These are phyloP conservation scores for Bos indicus DNA, from an alignment of 2,113 vertebrate species.

Conservation along the genomic window DNA sequence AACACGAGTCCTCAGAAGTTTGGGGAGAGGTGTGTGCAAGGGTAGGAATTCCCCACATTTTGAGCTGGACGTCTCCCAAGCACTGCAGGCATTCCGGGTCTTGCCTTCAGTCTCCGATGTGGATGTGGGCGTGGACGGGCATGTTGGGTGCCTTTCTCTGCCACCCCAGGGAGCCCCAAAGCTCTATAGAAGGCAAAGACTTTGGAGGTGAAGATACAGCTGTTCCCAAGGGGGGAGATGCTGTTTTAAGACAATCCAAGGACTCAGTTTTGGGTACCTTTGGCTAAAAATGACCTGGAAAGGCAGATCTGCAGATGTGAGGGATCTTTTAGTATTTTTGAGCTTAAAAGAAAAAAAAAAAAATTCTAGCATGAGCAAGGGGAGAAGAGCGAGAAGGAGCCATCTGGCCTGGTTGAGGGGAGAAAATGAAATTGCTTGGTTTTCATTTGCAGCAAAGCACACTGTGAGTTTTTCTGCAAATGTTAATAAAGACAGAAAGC, in stretches of 20 bases:
- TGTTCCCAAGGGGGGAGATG: neutral
- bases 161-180: neutral
- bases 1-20: rapidly evolving
- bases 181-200: neutral
- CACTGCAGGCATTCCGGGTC: rapidly evolving
- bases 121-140: rapidly evolving
- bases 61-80: rapidly evolving
- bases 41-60: too few species aligned
- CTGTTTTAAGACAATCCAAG: neutral
- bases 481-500: slow-evolving; percentile 20
- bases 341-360: neutral
- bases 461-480: neutral
- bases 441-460: neutral
- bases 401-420: neutral
- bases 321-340: neutral
- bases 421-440: slow-evolving; percentile 33
- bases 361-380: neutral
- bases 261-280: neutral
- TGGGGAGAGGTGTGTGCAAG: neutral
- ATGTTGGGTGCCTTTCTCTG: rapidly evolving
- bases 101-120: neutral
- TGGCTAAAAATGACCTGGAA: neutral
- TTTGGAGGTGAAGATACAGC: neutral
- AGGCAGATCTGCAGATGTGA: neutral
- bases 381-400: neutral